Base-by-base conservation (phyloP, 2,888 invertebrate genomes). In the Mythimna albipuncta region DNA sequence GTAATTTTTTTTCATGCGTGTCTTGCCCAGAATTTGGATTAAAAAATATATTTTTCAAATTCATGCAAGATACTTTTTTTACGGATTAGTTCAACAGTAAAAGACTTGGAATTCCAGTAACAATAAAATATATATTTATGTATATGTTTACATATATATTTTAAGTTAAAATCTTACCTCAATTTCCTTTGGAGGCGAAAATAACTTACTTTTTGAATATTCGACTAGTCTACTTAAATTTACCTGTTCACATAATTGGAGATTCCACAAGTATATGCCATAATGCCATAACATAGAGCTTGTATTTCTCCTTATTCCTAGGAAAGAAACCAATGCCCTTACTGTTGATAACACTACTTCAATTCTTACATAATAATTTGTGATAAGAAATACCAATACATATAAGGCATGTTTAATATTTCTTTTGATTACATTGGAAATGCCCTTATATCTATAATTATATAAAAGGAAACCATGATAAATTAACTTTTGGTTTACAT, bases 321-420 rank as follows among this genome's bases (percentile, higher is more conserved):
- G 66, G 78, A 77, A 78, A 66, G 58, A 79, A 82, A 79, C 72
- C 78, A 79, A 78, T 66, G 50, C 16, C 50, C 72, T 78, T 66
- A 77, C 78, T 78, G 58, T 75, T 79, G 79, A 26, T 62, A 62
- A 79, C 38, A 35, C 32, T 78, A 47, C 47, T 54, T 19, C 38
- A 26, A 19, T 57, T 41, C 32, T 44, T 70, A 52, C 21, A 32
- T 38, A 77, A 77, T 41, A 50, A 41, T 11, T 52, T 47, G 19
- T 32, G 76, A 68, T 76, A 76, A 72, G 68, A 76, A 67, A 9
- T 19, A 55, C 50, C 68, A 44, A 58, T 32, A 50, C 57, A 57
- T 10, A 57, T 72, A 76, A 50, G 76, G 19, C 32, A 47, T 68
- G 50, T 38, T 38, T 50, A 21, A 44, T 62, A 10, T 62, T 47